Base-by-base conservation (phyloP, 2,888 invertebrate genomes). In the Netelia fuscicornis region DNA sequence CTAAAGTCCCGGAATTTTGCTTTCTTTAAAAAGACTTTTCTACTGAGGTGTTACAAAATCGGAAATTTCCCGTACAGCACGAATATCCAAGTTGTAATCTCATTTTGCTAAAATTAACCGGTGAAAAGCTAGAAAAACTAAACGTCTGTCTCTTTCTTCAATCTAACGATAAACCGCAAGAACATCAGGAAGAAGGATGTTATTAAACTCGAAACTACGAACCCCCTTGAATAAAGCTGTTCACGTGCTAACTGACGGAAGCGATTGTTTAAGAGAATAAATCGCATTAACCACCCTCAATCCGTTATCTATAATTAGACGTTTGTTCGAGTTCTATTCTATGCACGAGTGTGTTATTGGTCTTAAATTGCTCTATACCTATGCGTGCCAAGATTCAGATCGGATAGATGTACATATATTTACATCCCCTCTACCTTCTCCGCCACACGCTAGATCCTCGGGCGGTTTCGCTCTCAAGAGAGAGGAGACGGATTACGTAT, bases 351-450 rank as follows among this genome's bases (percentile, higher is more conserved):
- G 30, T 37, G 20, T 54, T 65, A 54, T 54, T 54, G 64, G 54
- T 64, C 9, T 23, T 52, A 48, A n/a, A 23, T 30, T 62, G 37
- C 37, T 30, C 56, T 60, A 83, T 87, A 87, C 87, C 20, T 20
- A 20, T 20, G 74, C 87, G 89, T 90, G 91, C 89, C 90, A 87
- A 85, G 87, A 83, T 86, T 68, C 77, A 75, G 81, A 25, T 83
- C 82, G 87, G 88, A 86, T 88, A 89, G 90, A 90, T 91, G 90
- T 90, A 90, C 87, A 88, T 88, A 87, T 87, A 89, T 37, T 37
- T 37, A 37, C 37, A 37, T 37, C 88, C 37, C 30, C 58, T 44
- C 37, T 20, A 20, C 23, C 17, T 8, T 42, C 42, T 10, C 42
- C 54, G 23, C 44, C 56, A 23, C 52, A 44, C 65, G 62, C 52